Conservation (phyloP, 2,797 vertebrate species). For the Peromyscus aztecus region DNA sequence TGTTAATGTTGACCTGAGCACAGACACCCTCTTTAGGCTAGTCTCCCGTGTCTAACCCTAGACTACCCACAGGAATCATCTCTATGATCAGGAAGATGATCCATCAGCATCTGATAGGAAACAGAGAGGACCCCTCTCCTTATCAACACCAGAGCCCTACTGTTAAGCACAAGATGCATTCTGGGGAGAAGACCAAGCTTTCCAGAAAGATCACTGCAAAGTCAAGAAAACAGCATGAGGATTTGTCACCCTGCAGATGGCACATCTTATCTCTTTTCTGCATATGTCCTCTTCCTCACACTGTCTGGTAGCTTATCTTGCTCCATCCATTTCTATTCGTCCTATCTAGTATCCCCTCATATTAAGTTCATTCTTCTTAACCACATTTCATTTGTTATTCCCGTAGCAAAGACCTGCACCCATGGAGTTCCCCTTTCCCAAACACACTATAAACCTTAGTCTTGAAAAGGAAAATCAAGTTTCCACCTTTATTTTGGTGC, state of each 20-base stretch:
- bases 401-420: not conserved
- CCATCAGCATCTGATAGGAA: fast-evolving
- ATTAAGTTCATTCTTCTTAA: not conserved
- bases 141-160: no score
- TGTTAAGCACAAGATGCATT: not conserved
- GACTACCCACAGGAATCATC: not conserved
- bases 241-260: not conserved
- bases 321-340: not conserved
- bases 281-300: not conserved
- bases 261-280: not conserved
- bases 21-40: not conserved
- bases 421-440: not conserved
- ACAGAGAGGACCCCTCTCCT: not conserved
- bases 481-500: not conserved
- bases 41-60: not conserved
- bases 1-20: not conserved
- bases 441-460: not conserved
- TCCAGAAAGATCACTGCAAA: not conserved
- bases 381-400: not conserved
- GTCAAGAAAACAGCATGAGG: not conserved
- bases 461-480: not conserved
- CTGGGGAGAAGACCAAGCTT: not conserved
- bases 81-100: not conserved
- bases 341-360: constrained; percentile 2
- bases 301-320: not conserved